Conservation (phyloP, 2,888 invertebrate species). For the Idaea straminata region DNA sequence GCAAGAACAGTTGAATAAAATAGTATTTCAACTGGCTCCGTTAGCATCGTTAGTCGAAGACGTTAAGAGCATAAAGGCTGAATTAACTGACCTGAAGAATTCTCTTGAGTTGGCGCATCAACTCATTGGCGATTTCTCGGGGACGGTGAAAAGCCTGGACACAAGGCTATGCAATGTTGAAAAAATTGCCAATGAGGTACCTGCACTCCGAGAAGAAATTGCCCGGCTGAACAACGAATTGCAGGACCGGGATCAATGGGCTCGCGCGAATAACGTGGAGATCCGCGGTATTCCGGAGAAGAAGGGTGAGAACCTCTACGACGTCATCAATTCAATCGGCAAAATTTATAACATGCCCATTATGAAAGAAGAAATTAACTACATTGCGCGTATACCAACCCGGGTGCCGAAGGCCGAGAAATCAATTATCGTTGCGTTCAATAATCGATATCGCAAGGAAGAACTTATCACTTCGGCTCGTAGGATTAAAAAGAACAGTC, state of each 20-base stretch:
- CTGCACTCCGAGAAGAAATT: slow-evolving; percentile 5
- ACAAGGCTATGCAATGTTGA: slow-evolving; percentile 6
- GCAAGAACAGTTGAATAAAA: slow-evolving; percentile 17
- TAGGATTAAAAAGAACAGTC: background rate
- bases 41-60: slow-evolving; percentile 20
- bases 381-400: slow-evolving; percentile 6
- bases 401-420: background rate
- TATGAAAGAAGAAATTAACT: slow-evolving; percentile 5
- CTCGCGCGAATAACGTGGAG: slow-evolving; percentile 5
- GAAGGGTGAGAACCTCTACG: slow-evolving; percentile 8
- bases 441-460: background rate
- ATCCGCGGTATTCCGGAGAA: background rate
- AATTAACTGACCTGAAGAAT: slow-evolving; percentile 9
- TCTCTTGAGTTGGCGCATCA: slow-evolving; percentile 11
- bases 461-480: background rate
- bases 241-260: slow-evolving; percentile 8
- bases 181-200: background rate
- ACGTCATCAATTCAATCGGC: background rate
- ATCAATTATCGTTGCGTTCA: background rate
- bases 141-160: slow-evolving; percentile 7
- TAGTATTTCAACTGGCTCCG: slow-evolving; percentile 17
- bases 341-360: background rate
- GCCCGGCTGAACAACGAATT: slow-evolving; percentile 2
- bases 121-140: slow-evolving; percentile 5
- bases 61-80: slow-evolving; percentile 21